A percentile compares a stretch with the other conserved stretches of the same genome.
phyloP scores from a whole-genome alignment of 1,140 invertebrate species.

The Bombus cullumanus region DNA sequence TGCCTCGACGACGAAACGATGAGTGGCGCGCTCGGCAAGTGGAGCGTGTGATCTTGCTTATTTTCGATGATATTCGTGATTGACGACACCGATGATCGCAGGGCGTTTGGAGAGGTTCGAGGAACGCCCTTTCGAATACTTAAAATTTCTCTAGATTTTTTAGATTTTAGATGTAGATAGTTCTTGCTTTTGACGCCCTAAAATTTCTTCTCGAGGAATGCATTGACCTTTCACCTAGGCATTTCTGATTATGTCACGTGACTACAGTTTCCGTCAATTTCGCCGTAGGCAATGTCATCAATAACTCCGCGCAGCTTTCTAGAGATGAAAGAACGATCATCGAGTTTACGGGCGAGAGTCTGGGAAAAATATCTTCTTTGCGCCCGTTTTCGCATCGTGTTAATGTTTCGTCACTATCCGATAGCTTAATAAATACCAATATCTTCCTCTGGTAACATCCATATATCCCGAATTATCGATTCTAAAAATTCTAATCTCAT shows the following conservation, averaged over 20 bases:
- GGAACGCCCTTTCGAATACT: background rate
- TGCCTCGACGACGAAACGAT: background rate
- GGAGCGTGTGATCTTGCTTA: background rate
- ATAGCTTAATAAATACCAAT: too few species aligned
- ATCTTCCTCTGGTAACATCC: background rate
- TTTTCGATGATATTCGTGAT: background rate
- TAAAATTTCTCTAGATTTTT: too few species aligned
- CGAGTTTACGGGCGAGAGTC: background rate
- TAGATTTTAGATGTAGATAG: rapidly evolving
- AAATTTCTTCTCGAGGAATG: background rate
- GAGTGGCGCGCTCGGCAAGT: background rate
- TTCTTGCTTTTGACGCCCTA: rapidly evolving
- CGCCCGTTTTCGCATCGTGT: background rate
- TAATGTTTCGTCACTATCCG: background rate
- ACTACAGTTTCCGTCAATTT: background rate
- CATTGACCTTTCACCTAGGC: background rate
- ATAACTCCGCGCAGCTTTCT: constrained; percentile 14
- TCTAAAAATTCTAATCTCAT: background rate
- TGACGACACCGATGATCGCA: background rate
- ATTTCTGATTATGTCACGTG: constrained; percentile 22
- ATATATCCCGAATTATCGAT: background rate
- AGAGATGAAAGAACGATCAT: background rate
- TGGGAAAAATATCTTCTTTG: constrained; percentile 1
- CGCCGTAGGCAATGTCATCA: constrained; percentile 2
- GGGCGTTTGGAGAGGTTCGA: background rate